Conservation (phyloP, 2,797 vertebrate species). For the Cottoperca gobio region DNA sequence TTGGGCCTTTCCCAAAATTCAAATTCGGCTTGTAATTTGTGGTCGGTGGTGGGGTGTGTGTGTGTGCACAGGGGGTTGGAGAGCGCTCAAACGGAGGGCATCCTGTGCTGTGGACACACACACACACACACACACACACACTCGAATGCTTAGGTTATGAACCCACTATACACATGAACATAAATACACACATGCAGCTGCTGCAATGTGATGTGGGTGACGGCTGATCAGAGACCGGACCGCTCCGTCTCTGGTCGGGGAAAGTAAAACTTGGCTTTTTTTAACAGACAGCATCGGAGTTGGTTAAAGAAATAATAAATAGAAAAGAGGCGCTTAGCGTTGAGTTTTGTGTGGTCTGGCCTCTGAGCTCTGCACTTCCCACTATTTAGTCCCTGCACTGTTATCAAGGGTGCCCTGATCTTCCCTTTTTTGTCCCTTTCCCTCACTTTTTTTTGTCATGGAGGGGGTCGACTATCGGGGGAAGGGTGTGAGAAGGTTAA, state of each 20-base stretch:
- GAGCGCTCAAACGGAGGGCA: slow-evolving; percentile 65
- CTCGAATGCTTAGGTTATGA: slow-evolving; percentile 67
- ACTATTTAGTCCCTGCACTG: slow-evolving; percentile 31
- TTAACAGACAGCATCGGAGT: slow-evolving; percentile 55
- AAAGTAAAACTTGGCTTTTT: slow-evolving; percentile 64
- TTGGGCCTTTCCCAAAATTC: slow-evolving; percentile 80
- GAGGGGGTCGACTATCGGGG: slow-evolving; percentile 46
- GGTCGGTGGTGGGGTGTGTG: slow-evolving; percentile 63
- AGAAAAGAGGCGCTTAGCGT: slow-evolving; percentile 48
- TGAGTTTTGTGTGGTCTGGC: slow-evolving; percentile 64
- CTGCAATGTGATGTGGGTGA: slow-evolving; percentile 73
- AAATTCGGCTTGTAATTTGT: slow-evolving; percentile 85
- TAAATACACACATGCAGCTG: slow-evolving; percentile 66
- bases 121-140: slow-evolving; percentile 58
- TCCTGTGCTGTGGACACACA: slow-evolving; percentile 59
- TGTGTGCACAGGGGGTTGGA: slow-evolving; percentile 70
- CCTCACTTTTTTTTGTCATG: slow-evolving; percentile 38
- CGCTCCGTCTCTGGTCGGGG: slow-evolving; percentile 52
- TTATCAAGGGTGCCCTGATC: slow-evolving; percentile 41
- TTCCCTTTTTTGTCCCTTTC: slow-evolving; percentile 27
- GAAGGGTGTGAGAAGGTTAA: slow-evolving; percentile 76
- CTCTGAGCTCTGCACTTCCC: slow-evolving; percentile 31
- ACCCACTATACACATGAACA: slow-evolving; percentile 59
- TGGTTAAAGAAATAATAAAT: slow-evolving; percentile 73
- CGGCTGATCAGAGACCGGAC: slow-evolving; percentile 73